Evolutionary conservation across 2,797 vertebrate species (phyloP).

Genomic region (Holocentrus rufus): DNA sequence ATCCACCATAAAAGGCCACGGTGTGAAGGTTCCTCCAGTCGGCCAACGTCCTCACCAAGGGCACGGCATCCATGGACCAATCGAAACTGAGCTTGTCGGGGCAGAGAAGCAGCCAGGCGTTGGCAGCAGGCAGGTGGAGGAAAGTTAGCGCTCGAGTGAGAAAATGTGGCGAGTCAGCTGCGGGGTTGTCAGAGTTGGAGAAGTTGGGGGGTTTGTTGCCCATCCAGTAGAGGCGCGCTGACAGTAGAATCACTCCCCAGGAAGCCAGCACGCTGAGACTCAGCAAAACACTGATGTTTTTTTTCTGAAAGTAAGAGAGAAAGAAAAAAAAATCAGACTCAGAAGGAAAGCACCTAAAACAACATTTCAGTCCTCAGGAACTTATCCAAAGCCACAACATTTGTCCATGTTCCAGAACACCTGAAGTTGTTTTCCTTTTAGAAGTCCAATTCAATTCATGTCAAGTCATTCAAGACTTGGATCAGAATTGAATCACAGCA

Average conservation of each 20-base stretch:
- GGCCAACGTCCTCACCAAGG: slow-evolving; percentile 87
- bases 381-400: slow-evolving; percentile 27
- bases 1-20: slow-evolving; percentile 88
- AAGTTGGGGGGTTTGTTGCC: slow-evolving; percentile 98
- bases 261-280: slow-evolving; percentile 86
- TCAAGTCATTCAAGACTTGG: slow-evolving; percentile 13
- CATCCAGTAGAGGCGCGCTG: slow-evolving; percentile 97
- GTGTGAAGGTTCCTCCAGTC: slow-evolving; percentile 98
- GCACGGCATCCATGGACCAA: slow-evolving; percentile 99
- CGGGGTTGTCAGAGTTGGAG: slow-evolving; percentile 99
- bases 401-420: slow-evolving; percentile 18
- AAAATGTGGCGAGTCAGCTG: slow-evolving; percentile 91
- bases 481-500: slow-evolving; percentile 8
- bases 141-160: slow-evolving; percentile 91
- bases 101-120: slow-evolving; percentile 94
- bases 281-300: slow-evolving; percentile 85
- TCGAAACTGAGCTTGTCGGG: slow-evolving; percentile 97
- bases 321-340: slow-evolving; percentile 15
- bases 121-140: slow-evolving; percentile 93
- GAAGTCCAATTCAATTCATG: slow-evolving; percentile 31
- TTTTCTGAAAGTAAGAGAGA: slow-evolving; percentile 83
- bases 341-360: slow-evolving; percentile 38
- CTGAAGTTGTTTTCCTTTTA: slow-evolving; percentile 37
- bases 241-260: slow-evolving; percentile 91
- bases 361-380: slow-evolving; percentile 32